Base-by-base conservation (phyloP, 2,797 vertebrate genomes). In the Lateolabrax maculatus region DNA sequence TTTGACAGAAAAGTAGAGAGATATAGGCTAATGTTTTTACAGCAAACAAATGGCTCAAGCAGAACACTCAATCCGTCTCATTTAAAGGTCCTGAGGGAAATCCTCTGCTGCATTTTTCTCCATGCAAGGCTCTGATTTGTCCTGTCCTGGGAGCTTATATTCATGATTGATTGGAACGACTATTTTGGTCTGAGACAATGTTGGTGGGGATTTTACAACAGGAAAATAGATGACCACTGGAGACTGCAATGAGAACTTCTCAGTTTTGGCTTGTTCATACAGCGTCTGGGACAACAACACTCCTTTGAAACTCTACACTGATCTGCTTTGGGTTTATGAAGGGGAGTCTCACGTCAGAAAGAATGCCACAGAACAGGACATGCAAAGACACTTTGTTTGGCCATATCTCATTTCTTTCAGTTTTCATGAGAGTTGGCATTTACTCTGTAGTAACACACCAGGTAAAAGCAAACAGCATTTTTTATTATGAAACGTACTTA, bases 121-220 rank as follows among this genome's bases (percentile, higher is more conserved):
- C 46, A 67, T 56, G 70, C 44, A 73, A 13, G 72, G 56, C 76
- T 81, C 70, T 77, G 71, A 69, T 78, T 85, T 11, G 72, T 66
- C 43, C 80, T 76, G 65, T 87, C 82, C 71, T 63, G 80, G 76
- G 77, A 82, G 74, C 21, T 65, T 49, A 78, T 73, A 23, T 69
- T 66, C 60, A 49, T 93, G 91, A 94, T 90, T 92, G 87, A 95
- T 92, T 89, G 73, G 70, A 77, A 72, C 75, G 71, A 77, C 78
- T 91, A 82, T 93, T 91, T 90, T 84, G 60, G 83, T 88, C 78
- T 71, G 62, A 72, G 86, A 84, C 78, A 52, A 70, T 86, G 75
- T 83, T 86, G 78, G 89, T 79, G 68, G 76, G 70, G 67, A 57
- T 69, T 82, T 87, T 84, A 43, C 57, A 68, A 74, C 85, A 91